Conservation (phyloP, 2,797 vertebrate genomes). For the Crenuchus spilurus region DNA sequence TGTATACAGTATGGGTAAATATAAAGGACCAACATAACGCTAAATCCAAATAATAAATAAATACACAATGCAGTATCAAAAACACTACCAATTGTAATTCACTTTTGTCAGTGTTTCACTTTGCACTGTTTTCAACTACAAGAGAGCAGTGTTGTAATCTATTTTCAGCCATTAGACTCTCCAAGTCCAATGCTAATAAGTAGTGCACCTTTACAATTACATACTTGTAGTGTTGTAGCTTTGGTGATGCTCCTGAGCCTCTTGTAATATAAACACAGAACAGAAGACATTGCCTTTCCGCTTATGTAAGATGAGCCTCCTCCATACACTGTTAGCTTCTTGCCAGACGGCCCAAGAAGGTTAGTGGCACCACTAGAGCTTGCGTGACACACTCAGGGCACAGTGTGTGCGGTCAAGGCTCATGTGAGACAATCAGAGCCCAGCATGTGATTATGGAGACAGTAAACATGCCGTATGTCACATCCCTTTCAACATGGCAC, state of each 20-base stretch:
- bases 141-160: too few relatives aligned
- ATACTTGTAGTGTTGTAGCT: too few relatives aligned
- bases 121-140: background rate
- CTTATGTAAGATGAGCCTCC: background rate
- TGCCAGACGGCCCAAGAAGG: background rate
- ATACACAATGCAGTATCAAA: too few relatives aligned
- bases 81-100: too few relatives aligned
- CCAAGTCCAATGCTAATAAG: too few relatives aligned
- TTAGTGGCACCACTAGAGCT: background rate
- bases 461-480: background rate
- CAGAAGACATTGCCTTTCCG: background rate
- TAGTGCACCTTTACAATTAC: too few relatives aligned
- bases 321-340: background rate
- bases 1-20: too few relatives aligned
- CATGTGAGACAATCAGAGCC: slow-evolving; percentile 1
- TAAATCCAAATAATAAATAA: too few relatives aligned
- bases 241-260: too few relatives aligned
- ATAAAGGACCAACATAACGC: too few relatives aligned
- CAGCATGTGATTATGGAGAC: background rate
- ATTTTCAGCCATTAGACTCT: too few relatives aligned
- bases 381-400: background rate
- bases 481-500: background rate
- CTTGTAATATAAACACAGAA: too few relatives aligned
- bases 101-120: background rate
- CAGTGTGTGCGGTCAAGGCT: background rate